A percentile compares a stretch with the other conserved stretches of the same genome.
These are phyloP conservation scores for Montipora foliosa DNA, from an alignment of 64 coral and sea anemone genomes.

Conservation along the genomic window DNA sequence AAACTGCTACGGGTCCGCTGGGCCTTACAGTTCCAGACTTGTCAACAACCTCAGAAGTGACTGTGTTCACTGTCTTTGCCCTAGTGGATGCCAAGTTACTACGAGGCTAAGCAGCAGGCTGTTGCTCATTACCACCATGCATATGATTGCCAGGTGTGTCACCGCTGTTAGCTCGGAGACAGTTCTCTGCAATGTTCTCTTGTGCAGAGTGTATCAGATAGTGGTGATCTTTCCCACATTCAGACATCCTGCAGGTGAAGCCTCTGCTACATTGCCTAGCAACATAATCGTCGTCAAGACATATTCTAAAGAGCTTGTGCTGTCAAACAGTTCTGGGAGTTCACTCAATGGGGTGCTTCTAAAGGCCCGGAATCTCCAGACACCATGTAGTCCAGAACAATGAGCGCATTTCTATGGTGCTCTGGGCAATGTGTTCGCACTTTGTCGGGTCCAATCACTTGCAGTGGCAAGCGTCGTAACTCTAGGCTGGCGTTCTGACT, in stretches of 20 bases:
- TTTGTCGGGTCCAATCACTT: conserved; percentile 20
- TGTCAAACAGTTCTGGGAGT: conserved; percentile 35
- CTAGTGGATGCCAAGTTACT: background rate
- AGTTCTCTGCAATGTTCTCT: background rate
- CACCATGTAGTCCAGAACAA: too few species aligned
- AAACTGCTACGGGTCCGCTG: conserved; percentile 45
- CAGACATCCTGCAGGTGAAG: conserved; percentile 63
- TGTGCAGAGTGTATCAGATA: conserved; percentile 62
- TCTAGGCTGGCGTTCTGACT: conserved; percentile 3
- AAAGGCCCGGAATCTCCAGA: background rate
- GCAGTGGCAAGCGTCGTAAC: conserved; percentile 63
- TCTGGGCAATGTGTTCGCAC: background rate
- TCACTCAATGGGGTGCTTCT: conserved; percentile 47
- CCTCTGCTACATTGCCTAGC: conserved; percentile 61
- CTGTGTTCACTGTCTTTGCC: background rate
- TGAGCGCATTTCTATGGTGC: conserved; percentile 34
- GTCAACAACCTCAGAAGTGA: background rate
- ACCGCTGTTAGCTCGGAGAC: background rate
- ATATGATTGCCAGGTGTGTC: too few species aligned
- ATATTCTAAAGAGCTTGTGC: conserved; percentile 65
- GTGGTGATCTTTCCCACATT: conserved; percentile 72
- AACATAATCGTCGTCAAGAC: conserved; percentile 59
- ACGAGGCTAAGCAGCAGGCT: background rate
- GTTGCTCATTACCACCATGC: background rate
- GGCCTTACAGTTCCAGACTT: background rate